Evolutionary conservation across 2,888 invertebrate genomes (phyloP).

Genomic region (Alloscopus bannaensis): DNA sequence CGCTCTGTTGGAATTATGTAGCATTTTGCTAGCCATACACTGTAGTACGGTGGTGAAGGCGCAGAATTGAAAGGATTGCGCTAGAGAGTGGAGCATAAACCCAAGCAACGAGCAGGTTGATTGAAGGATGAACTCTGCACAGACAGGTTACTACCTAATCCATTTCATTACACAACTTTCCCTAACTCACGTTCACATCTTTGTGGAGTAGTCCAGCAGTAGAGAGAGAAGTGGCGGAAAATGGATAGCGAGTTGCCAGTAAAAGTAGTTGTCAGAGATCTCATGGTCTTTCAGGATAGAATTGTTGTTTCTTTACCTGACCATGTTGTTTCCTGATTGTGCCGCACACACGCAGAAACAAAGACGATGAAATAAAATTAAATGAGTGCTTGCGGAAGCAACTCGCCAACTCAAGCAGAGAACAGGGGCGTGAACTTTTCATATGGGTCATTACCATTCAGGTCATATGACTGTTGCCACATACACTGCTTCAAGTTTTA

Average conservation of each 20-base stretch:
- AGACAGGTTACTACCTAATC: conserved; percentile 50
- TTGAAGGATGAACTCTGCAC: conserved; percentile 49
- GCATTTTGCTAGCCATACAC: not conserved
- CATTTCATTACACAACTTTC: conserved; percentile 47
- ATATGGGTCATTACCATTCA: no score
- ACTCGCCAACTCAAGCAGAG: no score
- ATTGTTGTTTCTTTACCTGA: no score
- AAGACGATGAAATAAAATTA: conserved; percentile 48
- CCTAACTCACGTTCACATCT: conserved; percentile 5
- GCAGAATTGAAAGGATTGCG: not conserved
- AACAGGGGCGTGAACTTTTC: no score
- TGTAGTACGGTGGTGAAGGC: not conserved
- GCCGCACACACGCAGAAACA: conserved; percentile 8
- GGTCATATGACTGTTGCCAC: no score
- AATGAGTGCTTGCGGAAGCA: conserved; percentile 40
- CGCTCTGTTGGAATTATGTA: no score
- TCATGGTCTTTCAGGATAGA: no score
- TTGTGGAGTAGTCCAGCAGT: conserved; percentile 11
- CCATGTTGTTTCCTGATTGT: conserved; percentile 16
- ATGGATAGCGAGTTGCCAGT: conserved; percentile 1
- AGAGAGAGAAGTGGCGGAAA: not conserved
- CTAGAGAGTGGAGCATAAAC: not conserved
- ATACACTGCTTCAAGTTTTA: no score
- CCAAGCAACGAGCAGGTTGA: conserved; percentile 39
- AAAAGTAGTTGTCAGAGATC: no score